phyloP scores from a whole-genome alignment of 1,140 invertebrate species.

The Meloidogyne floridensis region DNA sequence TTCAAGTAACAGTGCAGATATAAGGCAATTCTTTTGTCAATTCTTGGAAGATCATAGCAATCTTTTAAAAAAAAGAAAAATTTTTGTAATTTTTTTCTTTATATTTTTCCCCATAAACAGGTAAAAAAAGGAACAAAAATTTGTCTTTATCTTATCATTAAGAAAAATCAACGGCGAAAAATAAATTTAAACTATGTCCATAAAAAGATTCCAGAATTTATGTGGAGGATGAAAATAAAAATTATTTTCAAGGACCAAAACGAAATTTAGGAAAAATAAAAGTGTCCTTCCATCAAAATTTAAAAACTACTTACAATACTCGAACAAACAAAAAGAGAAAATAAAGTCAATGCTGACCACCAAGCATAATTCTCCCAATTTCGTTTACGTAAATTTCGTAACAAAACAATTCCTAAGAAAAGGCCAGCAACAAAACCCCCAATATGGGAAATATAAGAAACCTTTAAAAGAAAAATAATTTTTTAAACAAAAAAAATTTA shows the following conservation, averaged over 20 bases:
- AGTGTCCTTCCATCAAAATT: background rate
- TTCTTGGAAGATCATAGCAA: background rate
- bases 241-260: too few species aligned
- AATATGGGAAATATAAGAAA: constrained; percentile 54
- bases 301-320: constrained; percentile 28
- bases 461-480: constrained; percentile 22
- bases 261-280: background rate
- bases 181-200: too few species aligned
- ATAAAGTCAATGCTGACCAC: constrained; percentile 40
- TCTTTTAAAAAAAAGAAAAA: background rate
- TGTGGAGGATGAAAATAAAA: too few species aligned
- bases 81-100: too few species aligned
- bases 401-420: constrained; percentile 45
- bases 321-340: constrained; percentile 38
- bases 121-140: too few species aligned
- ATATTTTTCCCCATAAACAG: too few species aligned
- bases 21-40: background rate
- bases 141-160: too few species aligned
- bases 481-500: constrained; percentile 10
- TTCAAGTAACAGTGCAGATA: background rate
- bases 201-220: too few species aligned
- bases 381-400: constrained; percentile 40
- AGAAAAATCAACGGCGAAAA: too few species aligned
- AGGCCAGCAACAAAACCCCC: constrained; percentile 51
- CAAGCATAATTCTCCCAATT: constrained; percentile 53